Base-by-base conservation (phyloP, 2,113 vertebrate genomes). In the Tor tambroides region DNA sequence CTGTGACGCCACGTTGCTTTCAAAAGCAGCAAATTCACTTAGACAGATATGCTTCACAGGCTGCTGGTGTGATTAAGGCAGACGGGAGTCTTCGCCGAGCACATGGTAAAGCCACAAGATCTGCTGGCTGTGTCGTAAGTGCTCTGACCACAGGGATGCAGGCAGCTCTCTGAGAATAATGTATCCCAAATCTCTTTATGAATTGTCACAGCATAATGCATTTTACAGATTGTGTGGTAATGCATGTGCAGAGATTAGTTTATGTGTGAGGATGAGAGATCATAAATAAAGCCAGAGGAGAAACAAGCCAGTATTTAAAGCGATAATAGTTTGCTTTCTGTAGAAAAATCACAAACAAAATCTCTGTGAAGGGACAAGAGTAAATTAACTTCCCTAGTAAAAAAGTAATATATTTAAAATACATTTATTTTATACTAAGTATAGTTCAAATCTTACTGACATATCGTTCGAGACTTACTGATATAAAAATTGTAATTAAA, bases 11-110 rank as follows among this genome's bases (percentile, higher is more conserved):
- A 28, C 21, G 23, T 46, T 67, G 19, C 35, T 87, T 49, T 84
- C 81, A 74, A 90, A 85, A 80, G 81, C 35, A 85, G 61, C 83
- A 87, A 89, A 89, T 91, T 89, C 83, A 91, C 75, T 88, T 87
- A 91, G 75, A 85, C 82, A 83, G 82, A 83, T 61, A 26, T 43
- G 72, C 82, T 89, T 89, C 69, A n/a, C 61, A 85, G 86, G 74
- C 86, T 86, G 51, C 88, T 56, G 65, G 38, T 81, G 65, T 87
- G 76, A 84, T 89, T 88, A 77, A 87, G 74, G 85, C n/a, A 86
- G 80, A 86, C 65, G 12, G 79, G 7, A 75, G 72, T 80, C 85
- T 79, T 26, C 46, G 30, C 28, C 49, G 30, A 74, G 63, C 74
- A 71, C 85, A 74, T 63, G 85, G 38, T 83, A 28, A 80, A 74